phyloP scores from a whole-genome alignment of 1,140 invertebrate species.

The Eupeodes corollae region DNA sequence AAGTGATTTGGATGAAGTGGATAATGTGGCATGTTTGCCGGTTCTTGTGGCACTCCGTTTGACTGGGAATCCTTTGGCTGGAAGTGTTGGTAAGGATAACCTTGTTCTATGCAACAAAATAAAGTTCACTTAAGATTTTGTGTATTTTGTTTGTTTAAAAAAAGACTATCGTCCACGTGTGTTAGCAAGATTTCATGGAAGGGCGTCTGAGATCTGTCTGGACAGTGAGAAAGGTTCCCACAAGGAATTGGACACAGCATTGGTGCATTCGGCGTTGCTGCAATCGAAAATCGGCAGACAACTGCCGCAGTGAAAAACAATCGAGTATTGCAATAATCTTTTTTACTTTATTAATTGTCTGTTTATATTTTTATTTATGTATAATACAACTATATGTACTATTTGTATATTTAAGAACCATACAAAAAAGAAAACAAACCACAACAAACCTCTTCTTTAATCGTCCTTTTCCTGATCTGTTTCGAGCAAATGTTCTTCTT shows the following conservation, averaged over 20 bases:
- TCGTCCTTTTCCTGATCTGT: too few relatives aligned
- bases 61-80: conserved; percentile 81
- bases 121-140: not conserved
- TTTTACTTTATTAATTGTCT: not conserved
- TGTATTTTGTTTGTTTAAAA: conserved; percentile 42
- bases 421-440: not conserved
- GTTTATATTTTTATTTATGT: not conserved
- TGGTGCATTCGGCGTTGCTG: conserved; percentile 74
- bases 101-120: not conserved
- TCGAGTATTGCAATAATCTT: not conserved
- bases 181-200: conserved; percentile 66
- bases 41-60: conserved; percentile 76
- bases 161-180: conserved; percentile 87
- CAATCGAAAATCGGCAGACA: conserved; percentile 36
- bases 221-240: conserved; percentile 79
- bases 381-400: too few relatives aligned
- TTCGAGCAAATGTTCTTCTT: too few relatives aligned
- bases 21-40: conserved; percentile 65
- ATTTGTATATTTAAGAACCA: too few relatives aligned
- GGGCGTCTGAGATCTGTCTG: conserved; percentile 64
- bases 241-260: conserved; percentile 82
- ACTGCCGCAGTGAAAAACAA: conserved; percentile 4
- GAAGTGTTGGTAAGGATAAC: conserved; percentile 24
- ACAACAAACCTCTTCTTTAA: not conserved
- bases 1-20: conserved; percentile 66